These are phyloP conservation scores for Lagenorhynchus albirostris DNA, from an alignment of 2,113 vertebrate genomes.

Conservation along the genomic window DNA sequence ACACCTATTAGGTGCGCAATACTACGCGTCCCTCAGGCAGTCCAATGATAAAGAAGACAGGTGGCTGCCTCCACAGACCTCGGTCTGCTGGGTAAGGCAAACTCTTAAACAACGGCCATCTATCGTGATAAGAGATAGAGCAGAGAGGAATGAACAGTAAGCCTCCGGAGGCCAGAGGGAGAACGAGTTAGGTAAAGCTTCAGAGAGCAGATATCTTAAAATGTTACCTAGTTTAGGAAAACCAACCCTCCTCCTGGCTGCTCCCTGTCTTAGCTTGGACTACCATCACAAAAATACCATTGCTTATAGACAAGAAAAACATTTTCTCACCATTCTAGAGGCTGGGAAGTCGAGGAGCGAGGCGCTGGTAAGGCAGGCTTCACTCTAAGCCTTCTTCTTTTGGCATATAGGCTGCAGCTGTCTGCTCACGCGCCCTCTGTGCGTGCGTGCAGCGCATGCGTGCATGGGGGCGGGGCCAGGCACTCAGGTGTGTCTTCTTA, in stretches of 20 bases:
- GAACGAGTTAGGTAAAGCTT: background rate
- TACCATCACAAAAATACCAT: background rate
- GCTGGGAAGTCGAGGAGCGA: background rate
- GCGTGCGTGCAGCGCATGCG: background rate
- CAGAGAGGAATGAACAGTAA: background rate
- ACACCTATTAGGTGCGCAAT: background rate
- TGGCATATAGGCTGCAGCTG: background rate
- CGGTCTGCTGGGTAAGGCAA: background rate
- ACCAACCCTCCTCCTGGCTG: no score
- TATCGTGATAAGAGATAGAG: background rate
- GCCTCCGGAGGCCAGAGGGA: background rate
- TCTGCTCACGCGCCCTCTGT: background rate
- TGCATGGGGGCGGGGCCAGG: background rate
- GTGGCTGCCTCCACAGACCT: background rate
- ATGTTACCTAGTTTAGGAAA: background rate
- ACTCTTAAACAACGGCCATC: background rate
- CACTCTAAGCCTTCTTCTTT: background rate
- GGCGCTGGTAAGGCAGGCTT: background rate
- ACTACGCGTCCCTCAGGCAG: background rate
- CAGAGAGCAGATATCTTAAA: background rate
- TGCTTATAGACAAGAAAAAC: background rate
- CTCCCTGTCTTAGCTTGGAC: background rate
- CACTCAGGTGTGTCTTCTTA: background rate
- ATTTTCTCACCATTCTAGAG: background rate
- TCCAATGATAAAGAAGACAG: background rate